Conservation (phyloP, 2,888 invertebrate genomes). For the Eristalinus aeneus region DNA sequence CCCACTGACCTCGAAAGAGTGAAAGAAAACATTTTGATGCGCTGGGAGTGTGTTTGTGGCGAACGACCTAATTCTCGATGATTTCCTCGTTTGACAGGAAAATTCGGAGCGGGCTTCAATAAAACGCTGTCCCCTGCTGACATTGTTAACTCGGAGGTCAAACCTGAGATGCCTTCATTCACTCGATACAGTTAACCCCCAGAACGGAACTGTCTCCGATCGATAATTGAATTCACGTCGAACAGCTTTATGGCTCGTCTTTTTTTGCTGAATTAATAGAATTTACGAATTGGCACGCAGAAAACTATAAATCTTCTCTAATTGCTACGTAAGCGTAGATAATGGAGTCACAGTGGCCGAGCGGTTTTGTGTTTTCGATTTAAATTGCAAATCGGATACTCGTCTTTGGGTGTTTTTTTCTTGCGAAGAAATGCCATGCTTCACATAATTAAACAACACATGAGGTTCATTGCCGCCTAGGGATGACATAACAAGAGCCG, state of each 20-base stretch:
- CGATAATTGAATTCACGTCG: neutral
- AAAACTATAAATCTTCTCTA: neutral
- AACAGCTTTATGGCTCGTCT: neutral
- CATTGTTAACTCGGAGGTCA: neutral
- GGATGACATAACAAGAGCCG: neutral
- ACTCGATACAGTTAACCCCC: neutral
- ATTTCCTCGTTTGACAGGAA: neutral
- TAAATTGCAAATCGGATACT: conserved; percentile 1
- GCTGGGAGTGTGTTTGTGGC: neutral
- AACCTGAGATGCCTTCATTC: neutral
- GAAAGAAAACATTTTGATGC: neutral
- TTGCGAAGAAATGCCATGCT: neutral
- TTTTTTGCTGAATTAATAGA: neutral
- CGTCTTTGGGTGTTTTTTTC: neutral
- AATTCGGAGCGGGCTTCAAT: neutral
- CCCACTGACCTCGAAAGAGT: neutral
- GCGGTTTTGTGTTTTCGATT: neutral
- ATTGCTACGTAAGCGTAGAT: neutral
- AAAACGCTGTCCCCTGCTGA: neutral
- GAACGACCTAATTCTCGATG: neutral
- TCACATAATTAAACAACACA: neutral
- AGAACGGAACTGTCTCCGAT: neutral
- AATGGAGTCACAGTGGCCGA: neutral
- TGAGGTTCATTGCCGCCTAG: neutral
- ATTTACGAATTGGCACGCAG: neutral